A percentile compares a stretch with the other conserved stretches of the same genome.
phyloP scores from a whole-genome alignment of 2,113 vertebrate species.

The Camelus bactrianus region DNA sequence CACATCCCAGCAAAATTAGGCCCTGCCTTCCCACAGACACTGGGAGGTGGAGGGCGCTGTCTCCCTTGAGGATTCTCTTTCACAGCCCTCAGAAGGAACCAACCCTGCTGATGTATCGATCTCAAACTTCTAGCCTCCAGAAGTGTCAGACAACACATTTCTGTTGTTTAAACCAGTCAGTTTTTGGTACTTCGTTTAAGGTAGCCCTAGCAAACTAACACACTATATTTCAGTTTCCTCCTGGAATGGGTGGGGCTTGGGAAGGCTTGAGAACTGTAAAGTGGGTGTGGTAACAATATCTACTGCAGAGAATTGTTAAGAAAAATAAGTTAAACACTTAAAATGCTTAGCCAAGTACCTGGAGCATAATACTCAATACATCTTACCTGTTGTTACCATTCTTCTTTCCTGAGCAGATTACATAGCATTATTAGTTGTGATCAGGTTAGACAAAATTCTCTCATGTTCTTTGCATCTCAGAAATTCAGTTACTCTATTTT shows the following conservation, averaged over 20 bases:
- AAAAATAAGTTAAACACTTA: neutral
- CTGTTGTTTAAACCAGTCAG: neutral
- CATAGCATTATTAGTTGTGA: neutral
- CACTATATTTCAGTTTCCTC: neutral
- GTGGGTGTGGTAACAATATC: neutral
- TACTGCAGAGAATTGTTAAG: neutral
- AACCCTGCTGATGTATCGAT: neutral
- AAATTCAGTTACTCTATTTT: neutral
- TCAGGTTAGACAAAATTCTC: neutral
- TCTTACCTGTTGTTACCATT: neutral
- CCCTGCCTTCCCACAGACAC: neutral
- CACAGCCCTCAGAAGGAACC: neutral
- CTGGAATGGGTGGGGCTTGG: neutral
- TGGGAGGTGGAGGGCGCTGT: rapidly evolving
- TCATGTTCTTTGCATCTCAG: neutral
- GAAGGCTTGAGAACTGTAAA: neutral
- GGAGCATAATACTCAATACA: neutral
- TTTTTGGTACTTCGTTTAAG: neutral
- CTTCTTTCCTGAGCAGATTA: neutral
- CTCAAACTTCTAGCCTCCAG: neutral
- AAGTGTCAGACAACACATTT: neutral
- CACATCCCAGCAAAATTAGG: neutral
- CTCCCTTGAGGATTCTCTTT: neutral
- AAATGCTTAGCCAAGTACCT: neutral
- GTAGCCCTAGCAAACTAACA: neutral